Conservation (phyloP, 1,140 invertebrate species). For the Drosophila tropicalis region DNA sequence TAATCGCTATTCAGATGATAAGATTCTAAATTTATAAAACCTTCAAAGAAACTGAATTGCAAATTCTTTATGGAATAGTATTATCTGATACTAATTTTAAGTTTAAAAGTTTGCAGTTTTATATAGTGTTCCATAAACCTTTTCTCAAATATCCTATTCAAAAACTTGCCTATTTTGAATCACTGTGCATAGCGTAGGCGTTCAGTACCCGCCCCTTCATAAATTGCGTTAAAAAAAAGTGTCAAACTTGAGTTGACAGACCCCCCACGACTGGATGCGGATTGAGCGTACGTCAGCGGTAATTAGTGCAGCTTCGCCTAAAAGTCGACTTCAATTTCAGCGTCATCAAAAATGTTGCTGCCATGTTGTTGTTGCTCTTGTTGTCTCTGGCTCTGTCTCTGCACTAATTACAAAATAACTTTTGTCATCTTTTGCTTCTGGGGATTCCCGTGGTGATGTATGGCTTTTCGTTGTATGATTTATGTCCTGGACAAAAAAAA, state of each 20-base stretch:
- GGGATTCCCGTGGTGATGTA: constrained; percentile 76
- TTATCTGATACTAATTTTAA: no score
- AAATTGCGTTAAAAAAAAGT: constrained; percentile 74
- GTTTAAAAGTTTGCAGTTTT: no score
- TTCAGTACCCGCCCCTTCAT: constrained; percentile 43
- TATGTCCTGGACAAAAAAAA: constrained; percentile 21
- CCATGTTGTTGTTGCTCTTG: constrained; percentile 18
- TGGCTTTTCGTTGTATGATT: constrained; percentile 69
- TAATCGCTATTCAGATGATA: no score
- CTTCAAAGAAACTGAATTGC: no score
- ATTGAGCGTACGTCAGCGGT: constrained; percentile 62
- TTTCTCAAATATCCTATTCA: no score
- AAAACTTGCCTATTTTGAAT: background rate
- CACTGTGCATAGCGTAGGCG: constrained; percentile 47
- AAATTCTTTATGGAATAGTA: no score
- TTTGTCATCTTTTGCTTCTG: constrained; percentile 62
- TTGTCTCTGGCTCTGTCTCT: constrained; percentile 31
- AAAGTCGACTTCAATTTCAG: constrained; percentile 77
- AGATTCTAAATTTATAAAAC: no score
- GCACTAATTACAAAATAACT: constrained; percentile 81
- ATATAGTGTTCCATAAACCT: no score
- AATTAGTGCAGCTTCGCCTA: constrained; percentile 72
- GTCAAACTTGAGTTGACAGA: constrained; percentile 80
- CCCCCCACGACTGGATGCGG: constrained; percentile 21
- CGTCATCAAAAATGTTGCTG: constrained; percentile 41